Conservation (phyloP, 2,888 invertebrate species). For the Hipparchia semele region DNA sequence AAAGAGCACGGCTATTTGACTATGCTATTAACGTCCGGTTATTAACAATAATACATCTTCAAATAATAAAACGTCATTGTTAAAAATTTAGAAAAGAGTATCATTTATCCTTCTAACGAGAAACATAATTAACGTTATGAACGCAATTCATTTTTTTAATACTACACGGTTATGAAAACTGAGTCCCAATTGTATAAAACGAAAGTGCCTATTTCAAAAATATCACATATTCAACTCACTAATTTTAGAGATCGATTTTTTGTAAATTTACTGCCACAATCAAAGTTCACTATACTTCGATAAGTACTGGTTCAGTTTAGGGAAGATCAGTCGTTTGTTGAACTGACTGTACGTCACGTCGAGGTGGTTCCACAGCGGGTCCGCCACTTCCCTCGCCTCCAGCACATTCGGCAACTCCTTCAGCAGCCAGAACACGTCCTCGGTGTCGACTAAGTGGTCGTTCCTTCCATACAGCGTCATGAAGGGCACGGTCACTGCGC, state of each 20-base stretch:
- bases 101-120: neutral
- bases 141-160: neutral
- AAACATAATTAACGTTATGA: neutral
- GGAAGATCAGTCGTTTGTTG: slow-evolving; percentile 49
- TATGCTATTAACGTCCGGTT: neutral
- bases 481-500: slow-evolving; percentile 55
- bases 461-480: slow-evolving; percentile 61
- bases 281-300: slow-evolving; percentile 39
- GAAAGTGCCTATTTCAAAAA: neutral
- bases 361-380: slow-evolving; percentile 63
- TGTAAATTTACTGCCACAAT: neutral
- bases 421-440: slow-evolving; percentile 81
- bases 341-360: slow-evolving; percentile 56
- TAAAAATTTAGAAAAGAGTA: neutral
- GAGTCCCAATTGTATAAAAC: neutral
- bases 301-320: slow-evolving; percentile 49
- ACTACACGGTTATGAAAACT: neutral
- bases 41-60: neutral
- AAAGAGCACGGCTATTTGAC: neutral
- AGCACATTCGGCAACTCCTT: slow-evolving; percentile 80
- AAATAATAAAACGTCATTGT: neutral
- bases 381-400: slow-evolving; percentile 79
- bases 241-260: neutral
- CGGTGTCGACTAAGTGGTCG: slow-evolving; percentile 84
- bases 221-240: neutral